Conservation (phyloP, 2,888 invertebrate genomes). For the Gibbula magus region DNA sequence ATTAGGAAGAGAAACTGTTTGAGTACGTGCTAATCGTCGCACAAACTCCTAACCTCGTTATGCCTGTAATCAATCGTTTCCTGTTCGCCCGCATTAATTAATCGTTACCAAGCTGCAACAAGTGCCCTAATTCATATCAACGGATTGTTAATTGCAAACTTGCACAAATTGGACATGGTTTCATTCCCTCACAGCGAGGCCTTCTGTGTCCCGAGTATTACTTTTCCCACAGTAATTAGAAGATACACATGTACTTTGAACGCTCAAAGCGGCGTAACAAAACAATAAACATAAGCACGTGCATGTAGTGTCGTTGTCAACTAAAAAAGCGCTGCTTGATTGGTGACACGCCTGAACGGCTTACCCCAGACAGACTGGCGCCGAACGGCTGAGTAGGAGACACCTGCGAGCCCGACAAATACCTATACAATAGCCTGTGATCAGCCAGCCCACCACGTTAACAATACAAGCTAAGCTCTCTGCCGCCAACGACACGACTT, state of each 20-base stretch:
- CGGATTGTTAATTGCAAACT: not conserved
- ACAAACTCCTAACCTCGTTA: not conserved
- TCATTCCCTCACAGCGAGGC: not conserved
- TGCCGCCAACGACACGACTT: not conserved
- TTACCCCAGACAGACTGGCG: not conserved
- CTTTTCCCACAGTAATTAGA: constrained; percentile 12
- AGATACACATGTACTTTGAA: not conserved
- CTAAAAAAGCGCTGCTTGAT: not conserved
- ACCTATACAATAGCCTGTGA: not conserved
- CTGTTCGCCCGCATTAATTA: not conserved
- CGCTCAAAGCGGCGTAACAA: too few relatives aligned
- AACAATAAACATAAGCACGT: not conserved
- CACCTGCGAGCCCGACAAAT: not conserved
- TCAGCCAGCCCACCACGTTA: not conserved
- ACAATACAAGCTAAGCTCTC: not conserved
- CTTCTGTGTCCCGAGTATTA: not conserved
- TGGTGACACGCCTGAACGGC: not conserved
- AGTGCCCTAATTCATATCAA: not conserved
- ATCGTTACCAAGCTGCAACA: not conserved
- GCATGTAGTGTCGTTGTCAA: not conserved
- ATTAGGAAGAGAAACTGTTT: not conserved
- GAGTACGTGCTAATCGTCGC: not conserved
- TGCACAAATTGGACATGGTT: not conserved
- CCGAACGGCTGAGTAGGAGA: not conserved
- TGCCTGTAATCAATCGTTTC: not conserved